Conservation (phyloP, 2,797 vertebrate species). For the Anguilla obscura region DNA sequence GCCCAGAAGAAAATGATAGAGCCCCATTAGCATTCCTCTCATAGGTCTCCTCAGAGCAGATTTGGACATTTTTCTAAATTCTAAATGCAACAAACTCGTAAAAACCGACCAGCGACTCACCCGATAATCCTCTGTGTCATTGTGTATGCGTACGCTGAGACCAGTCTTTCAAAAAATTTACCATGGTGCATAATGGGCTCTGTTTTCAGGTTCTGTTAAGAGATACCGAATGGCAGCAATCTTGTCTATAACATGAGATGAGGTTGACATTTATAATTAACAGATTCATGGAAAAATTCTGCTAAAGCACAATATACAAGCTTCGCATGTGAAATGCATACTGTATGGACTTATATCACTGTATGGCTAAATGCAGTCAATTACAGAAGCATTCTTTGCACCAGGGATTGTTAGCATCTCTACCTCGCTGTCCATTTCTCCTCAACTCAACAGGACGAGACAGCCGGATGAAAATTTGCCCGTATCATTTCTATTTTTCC, state of each 20-base stretch:
- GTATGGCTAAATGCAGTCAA: background rate
- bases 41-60: conserved; percentile 2
- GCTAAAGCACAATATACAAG: background rate
- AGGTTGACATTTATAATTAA: background rate
- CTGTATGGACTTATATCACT: background rate
- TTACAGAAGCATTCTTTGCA: background rate
- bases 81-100: background rate
- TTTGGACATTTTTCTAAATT: conserved; percentile 1
- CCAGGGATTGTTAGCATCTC: background rate
- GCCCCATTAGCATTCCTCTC: conserved; percentile 6
- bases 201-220: background rate
- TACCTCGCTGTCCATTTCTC: background rate
- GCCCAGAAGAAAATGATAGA: background rate
- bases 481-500: background rate
- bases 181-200: background rate
- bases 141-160: background rate
- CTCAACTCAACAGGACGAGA: background rate
- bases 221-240: background rate
- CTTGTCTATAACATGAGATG: background rate
- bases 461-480: background rate
- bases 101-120: background rate
- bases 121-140: background rate
- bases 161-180: background rate
- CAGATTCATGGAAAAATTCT: background rate
- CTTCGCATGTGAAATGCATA: background rate